Percentiles rank a stretch among this genome's conserved stretches.
Evolutionary conservation across 2,797 vertebrate species (phyloP).

Genomic region (Falco biarmicus): DNA sequence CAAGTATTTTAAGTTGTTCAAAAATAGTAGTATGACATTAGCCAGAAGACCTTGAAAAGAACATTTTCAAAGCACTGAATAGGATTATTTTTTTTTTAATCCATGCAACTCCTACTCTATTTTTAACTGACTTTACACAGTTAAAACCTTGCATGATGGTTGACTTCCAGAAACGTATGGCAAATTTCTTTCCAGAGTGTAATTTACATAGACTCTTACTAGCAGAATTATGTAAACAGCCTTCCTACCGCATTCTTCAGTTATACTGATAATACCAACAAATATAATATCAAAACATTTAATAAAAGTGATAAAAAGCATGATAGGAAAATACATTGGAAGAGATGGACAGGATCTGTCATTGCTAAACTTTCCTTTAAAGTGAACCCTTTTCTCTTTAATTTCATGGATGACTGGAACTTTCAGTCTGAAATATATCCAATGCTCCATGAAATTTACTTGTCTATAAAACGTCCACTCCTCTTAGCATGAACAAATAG

Average conservation of each 20-base stretch:
- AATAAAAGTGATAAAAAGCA: background rate
- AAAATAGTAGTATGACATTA: conserved; percentile 14
- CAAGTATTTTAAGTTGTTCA: background rate
- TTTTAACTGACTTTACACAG: background rate
- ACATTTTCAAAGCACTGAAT: background rate
- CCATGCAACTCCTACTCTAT: background rate
- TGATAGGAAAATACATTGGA: background rate
- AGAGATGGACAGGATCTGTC: background rate
- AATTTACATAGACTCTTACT: background rate
- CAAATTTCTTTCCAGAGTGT: background rate
- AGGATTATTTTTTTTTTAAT: background rate
- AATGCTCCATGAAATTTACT: conserved; percentile 69
- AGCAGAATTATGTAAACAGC: background rate
- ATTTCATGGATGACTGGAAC: conserved; percentile 72
- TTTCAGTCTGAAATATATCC: conserved; percentile 65
- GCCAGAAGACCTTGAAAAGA: background rate
- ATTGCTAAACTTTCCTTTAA: conserved; percentile 44
- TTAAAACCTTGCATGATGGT: background rate
- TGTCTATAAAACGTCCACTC: conserved; percentile 71
- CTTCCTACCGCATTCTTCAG: background rate
- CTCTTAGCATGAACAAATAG: conserved; percentile 69
- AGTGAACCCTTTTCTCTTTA: conserved; percentile 56
- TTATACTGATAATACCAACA: background rate
- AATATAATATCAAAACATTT: background rate
- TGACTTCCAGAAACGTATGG: background rate